Conservation (phyloP, 2,113 vertebrate genomes). For the Trichechus manatus region DNA sequence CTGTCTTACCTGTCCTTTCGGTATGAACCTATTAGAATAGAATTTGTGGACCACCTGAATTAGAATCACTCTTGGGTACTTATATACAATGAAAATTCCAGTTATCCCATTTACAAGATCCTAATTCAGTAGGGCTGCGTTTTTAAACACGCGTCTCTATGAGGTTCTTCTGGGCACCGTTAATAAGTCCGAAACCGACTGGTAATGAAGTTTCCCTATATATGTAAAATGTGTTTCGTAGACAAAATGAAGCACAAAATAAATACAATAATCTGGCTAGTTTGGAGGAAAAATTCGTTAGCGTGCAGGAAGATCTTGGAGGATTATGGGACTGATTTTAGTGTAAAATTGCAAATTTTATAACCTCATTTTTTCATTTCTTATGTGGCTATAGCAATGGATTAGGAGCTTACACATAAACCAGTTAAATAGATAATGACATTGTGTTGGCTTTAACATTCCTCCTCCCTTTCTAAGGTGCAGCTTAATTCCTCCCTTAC, state of each 20-base stretch:
- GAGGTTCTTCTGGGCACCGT: background rate
- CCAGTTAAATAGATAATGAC: background rate
- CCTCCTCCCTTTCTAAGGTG: background rate
- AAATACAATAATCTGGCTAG: background rate
- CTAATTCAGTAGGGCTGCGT: background rate
- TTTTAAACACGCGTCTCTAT: background rate
- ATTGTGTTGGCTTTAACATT: background rate
- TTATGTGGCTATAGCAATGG: background rate
- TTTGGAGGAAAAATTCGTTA: background rate
- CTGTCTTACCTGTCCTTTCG: background rate
- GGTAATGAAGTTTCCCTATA: background rate
- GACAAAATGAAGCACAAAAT: slow-evolving; percentile 17
- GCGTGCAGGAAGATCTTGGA: background rate
- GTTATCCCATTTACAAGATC: background rate
- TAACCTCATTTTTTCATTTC: background rate
- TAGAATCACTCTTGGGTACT: background rate
- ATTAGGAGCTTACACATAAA: background rate
- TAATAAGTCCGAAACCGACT: background rate
- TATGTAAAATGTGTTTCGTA: background rate
- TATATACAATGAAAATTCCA: slow-evolving; percentile 8
- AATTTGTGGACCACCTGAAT: background rate
- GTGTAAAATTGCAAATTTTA: background rate
- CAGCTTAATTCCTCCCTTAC: background rate
- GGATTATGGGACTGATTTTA: background rate
- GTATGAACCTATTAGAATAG: background rate